Evolutionary conservation across 2,888 invertebrate genomes (phyloP).

Genomic region (Cyclophora punctaria): DNA sequence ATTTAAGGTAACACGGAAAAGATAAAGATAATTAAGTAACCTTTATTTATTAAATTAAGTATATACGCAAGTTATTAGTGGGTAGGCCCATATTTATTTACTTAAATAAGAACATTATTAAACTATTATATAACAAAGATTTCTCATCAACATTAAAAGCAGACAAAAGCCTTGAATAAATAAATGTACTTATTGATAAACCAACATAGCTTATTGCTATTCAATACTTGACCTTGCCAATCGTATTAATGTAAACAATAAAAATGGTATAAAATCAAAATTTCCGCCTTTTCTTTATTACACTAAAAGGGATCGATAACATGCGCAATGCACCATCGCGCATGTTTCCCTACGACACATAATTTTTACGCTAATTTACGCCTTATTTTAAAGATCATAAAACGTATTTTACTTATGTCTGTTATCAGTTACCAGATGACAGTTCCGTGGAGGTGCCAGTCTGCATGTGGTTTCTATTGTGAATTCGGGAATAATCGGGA

Average conservation of each 20-base stretch:
- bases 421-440: slow-evolving; percentile 46
- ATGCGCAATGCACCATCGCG: slow-evolving; percentile 69
- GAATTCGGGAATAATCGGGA: slow-evolving; percentile 12
- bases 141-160: no score
- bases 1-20: no score
- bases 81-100: no score
- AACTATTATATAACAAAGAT: no score
- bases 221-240: not conserved
- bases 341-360: slow-evolving; percentile 49
- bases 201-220: not conserved
- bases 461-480: slow-evolving; percentile 44
- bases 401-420: slow-evolving; percentile 12
- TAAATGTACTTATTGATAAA: no score
- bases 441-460: slow-evolving; percentile 52
- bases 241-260: slow-evolving; percentile 6
- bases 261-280: slow-evolving; percentile 26
- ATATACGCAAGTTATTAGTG: no score
- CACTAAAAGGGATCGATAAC: slow-evolving; percentile 68
- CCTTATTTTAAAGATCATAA: slow-evolving; percentile 11
- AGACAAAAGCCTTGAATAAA: no score
- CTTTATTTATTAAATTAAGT: no score
- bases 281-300: slow-evolving; percentile 62
- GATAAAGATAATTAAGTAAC: no score
- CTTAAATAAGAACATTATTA: no score
- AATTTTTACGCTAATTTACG: slow-evolving; percentile 16